Percentiles rank a stretch among this genome's conserved stretches.
phyloP scores from a whole-genome alignment of 2,113 vertebrate species.

The Salvator merianae region DNA sequence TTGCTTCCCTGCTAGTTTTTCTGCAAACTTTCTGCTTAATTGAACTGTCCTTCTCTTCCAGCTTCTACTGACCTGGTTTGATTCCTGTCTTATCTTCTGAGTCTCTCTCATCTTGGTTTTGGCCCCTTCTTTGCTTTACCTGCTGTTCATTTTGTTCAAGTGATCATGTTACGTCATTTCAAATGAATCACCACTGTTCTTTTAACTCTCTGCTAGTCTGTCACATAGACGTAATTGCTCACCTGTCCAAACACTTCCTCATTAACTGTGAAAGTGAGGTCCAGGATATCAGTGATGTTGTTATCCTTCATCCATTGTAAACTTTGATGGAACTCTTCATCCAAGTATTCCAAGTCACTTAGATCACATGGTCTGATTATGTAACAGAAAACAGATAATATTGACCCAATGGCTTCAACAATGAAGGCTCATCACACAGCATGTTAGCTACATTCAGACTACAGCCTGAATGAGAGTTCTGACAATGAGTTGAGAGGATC shows the following conservation, averaged over 20 bases:
- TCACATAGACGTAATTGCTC: slow-evolving; percentile 50
- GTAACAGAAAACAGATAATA: background rate
- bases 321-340: slow-evolving; percentile 98
- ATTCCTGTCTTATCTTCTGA: background rate
- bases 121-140: background rate
- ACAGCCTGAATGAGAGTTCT: background rate
- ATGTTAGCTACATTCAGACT: background rate
- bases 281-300: slow-evolving; percentile 95
- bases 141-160: background rate
- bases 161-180: background rate
- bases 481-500: background rate
- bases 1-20: slow-evolving; percentile 3
- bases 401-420: background rate
- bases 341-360: slow-evolving; percentile 96
- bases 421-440: background rate
- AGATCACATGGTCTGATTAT: slow-evolving; percentile 87
- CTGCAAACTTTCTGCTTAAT: background rate
- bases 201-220: slow-evolving; percentile 4
- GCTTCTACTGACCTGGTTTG: background rate
- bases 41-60: background rate
- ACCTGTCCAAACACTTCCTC: slow-evolving; percentile 99
- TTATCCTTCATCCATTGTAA: slow-evolving; percentile 99
- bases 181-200: slow-evolving; percentile 46
- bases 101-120: background rate
- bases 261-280: slow-evolving; percentile 97